These are phyloP conservation scores for Zaprionus gabonicus DNA, from an alignment of 1,140 invertebrate species.

Conservation along the genomic window DNA sequence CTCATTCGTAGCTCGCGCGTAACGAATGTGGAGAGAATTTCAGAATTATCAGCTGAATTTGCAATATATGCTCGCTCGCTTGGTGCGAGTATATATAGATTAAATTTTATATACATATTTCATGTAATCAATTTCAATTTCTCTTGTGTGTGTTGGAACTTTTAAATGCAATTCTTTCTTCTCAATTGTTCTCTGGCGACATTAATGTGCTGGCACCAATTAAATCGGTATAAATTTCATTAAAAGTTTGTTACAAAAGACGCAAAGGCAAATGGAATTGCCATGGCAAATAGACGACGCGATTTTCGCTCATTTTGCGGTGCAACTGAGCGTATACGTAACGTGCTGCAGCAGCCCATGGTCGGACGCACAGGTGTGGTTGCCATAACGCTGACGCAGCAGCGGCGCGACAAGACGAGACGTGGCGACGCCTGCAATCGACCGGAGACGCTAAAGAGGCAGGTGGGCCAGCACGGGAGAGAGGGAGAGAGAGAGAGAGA, in stretches of 20 bases:
- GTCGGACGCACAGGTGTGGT: constrained; percentile 53
- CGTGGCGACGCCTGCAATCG: constrained; percentile 50
- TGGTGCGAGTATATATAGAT: not conserved
- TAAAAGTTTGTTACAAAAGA: constrained; percentile 68
- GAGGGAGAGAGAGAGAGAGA: not conserved
- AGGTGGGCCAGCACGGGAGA: not conserved
- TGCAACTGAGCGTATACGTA: constrained; percentile 83
- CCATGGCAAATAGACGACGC: constrained; percentile 73
- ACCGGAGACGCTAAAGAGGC: constrained; percentile 24
- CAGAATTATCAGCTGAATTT: not conserved
- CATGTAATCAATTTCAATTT: too few species aligned
- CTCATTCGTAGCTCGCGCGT: not conserved
- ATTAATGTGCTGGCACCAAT: constrained; percentile 40
- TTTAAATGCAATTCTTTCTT: too few species aligned
- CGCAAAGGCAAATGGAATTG: constrained; percentile 35
- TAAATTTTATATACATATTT: not conserved
- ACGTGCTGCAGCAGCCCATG: constrained; percentile 43
- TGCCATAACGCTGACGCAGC: constrained; percentile 79
- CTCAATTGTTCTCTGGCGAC: too few species aligned
- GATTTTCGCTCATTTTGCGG: constrained; percentile 76
- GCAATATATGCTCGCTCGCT: not conserved
- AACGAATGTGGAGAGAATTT: not conserved
- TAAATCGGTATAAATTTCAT: constrained; percentile 76
- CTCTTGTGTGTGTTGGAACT: too few species aligned
- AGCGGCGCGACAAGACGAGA: constrained; percentile 46